Evolutionary conservation across 2,113 vertebrate species (phyloP), one percentile per base, ranked within the genome.

Genomic region (Microcebus griseorufus): DNA sequence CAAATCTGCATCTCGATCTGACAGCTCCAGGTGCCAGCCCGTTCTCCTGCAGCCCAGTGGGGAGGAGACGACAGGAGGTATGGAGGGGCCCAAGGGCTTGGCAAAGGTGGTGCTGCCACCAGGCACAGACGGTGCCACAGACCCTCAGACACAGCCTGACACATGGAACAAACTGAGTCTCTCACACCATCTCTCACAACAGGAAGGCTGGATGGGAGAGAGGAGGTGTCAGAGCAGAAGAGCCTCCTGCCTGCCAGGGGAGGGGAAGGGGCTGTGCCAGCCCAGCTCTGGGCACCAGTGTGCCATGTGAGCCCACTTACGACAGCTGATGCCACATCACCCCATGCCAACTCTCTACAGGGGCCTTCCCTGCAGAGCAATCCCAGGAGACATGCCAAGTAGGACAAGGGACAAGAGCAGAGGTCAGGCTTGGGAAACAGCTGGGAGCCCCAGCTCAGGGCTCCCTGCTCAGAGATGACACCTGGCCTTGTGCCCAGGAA

Each of bases 371-470:
- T 60, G 25, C 42, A 92, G 64, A 84, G 53, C 58, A 70, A 10
- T 5, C 65, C 73, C 95, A 83, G 32, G 89, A 88, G 69, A 84
- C 53, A 75, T 16, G 97, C 85, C 94, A 94, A 79, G 85, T 89
- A 62, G 90, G 84, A 83, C 70, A 91, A 73, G 79, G 91, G 45
- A 53, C 20, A 55, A 81, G 45, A 84, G 13, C 45, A 75, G 22
- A 92, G 92, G 87, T 79, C 70, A 92, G 55, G 12, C 45, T 25
- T 29, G 37, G 88, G 58, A 60, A 70, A 70, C 20, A 51, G 93
- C 80, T 45, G 42, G 69, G 32, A 88, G 55, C 55, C 51, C 39
- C 53, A 80, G 79, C 12, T 29, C 20, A 81, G 81, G 58, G 67
- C 45, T 97, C 67, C 79, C 82, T 86, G 55, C 86, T 82, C 53